Evolutionary conservation across 1,140 invertebrate genomes (phyloP), one percentile per base, ranked within the genome.

Genomic region (Charaxes varanes): DNA sequence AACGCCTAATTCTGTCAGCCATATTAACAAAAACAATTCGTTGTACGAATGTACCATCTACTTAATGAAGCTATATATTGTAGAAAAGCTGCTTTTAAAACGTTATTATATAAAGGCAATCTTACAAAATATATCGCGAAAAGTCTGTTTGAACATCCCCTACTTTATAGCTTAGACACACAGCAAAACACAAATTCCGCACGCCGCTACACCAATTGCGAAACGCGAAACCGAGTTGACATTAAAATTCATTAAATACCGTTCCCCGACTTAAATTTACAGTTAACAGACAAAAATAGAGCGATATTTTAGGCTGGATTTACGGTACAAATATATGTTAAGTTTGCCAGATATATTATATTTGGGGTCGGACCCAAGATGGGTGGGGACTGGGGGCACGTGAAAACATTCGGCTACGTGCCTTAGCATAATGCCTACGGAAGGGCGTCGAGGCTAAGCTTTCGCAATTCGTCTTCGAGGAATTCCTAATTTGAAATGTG

Each of bases 261-360:
- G 51, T 74, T 60, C 61, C n/a, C 50, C 55, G 42, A 48, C 51
- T 71, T 69, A 82, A 79, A 76, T 74, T 68, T 71, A 64, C 51
- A 68, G 62, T 64, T 58, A 61, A 64, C 69, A 62, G 66, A 78
- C 76, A 83, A 83, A 79, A 79, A 80, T 80, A 80, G 65, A 79
- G 79, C 74, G 44, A 80, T 83, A 77, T 68, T 79, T 83, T 80
- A 80, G 60, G 37, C n/a, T 76, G 76, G 79, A 83, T 83, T 83
- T 83, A 83, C 74, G 72, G 73, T 70, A 80, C 79, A 83, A 83
- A 83, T 83, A 83, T 83, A 83, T 83, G 79, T 83, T 78, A 83
- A 83, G 79, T 83, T 83, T 78, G 67, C 64, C 51, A 71, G 62
- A 83, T 79, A 79, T 79, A 83, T 83, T 83, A 83, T 83, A 77